Percentiles rank a stretch among this genome's conserved stretches.
Evolutionary conservation across 2,113 vertebrate genomes (phyloP).

Genomic region (Sylvia atricapilla): DNA sequence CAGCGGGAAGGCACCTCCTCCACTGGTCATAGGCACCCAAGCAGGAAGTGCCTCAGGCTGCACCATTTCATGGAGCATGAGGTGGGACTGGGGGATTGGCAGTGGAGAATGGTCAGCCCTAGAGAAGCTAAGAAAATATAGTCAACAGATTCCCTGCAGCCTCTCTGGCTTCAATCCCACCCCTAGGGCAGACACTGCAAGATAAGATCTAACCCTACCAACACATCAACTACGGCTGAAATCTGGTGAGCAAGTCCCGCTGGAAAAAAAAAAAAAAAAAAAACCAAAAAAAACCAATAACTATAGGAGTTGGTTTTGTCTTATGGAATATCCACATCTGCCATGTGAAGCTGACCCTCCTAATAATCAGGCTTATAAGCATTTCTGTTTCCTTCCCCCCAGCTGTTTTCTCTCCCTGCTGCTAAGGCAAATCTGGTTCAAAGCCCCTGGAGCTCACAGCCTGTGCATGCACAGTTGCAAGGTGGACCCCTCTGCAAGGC

Average conservation of each 20-base stretch:
- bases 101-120: background rate
- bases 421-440: background rate
- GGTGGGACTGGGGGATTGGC: background rate
- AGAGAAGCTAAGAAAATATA: background rate
- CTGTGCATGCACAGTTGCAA: background rate
- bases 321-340: background rate
- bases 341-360: background rate
- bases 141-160: background rate
- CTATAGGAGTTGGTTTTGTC: background rate
- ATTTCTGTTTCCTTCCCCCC: background rate
- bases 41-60: background rate
- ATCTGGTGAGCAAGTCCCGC: background rate
- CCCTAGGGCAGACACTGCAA: background rate
- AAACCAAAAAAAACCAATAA: too few relatives aligned
- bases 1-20: background rate
- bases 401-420: background rate
- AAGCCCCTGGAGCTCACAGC: background rate
- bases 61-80: background rate
- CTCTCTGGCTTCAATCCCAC: background rate
- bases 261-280: background rate
- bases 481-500: background rate
- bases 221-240: background rate
- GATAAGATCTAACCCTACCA: background rate
- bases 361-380: background rate
- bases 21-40: background rate